Percentiles rank a stretch among this genome's conserved stretches.
Conservation (phyloP, 1,140 invertebrate species). For the Drosophila leontia region DNA sequence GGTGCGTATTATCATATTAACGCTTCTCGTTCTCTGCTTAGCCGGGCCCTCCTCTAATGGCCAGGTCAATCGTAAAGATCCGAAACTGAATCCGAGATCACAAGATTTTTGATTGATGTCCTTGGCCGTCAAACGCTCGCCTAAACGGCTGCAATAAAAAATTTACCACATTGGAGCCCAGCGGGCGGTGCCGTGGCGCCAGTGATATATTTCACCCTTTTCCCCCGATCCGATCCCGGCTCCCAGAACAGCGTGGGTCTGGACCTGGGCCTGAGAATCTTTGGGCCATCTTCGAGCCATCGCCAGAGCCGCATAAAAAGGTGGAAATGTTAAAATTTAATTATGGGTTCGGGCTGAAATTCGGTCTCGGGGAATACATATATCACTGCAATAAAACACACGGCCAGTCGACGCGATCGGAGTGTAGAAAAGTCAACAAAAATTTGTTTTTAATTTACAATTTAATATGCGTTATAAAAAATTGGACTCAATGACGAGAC, state of each 20-base stretch:
- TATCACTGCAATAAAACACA: conserved; percentile 74
- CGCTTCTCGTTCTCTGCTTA: conserved; percentile 39
- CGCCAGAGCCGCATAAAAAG: conserved; percentile 59
- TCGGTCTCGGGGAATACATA: conserved; percentile 32
- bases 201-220: conserved; percentile 83
- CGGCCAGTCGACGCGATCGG: conserved; percentile 10
- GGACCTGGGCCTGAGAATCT: conserved; percentile 45
- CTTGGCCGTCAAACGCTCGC: conserved; percentile 76
- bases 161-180: conserved; percentile 75
- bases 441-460: conserved; percentile 84
- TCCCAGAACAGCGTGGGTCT: conserved; percentile 62
- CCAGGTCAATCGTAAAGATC: conserved; percentile 23
- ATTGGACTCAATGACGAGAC: conserved; percentile 79
- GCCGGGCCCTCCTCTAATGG: conserved; percentile 34
- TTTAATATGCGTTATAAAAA: conserved; percentile 83
- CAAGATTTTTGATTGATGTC: conserved; percentile 76
- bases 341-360: conserved; percentile 69
- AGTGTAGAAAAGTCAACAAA: conserved; percentile 82
- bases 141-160: conserved; percentile 83
- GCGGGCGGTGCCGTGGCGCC: conserved; percentile 76
- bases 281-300: conserved; percentile 14
- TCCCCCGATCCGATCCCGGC: conserved; percentile 22
- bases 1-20: conserved; percentile 81
- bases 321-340: conserved; percentile 83
- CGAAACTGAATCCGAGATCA: conserved; percentile 17